These are phyloP conservation scores for Eupsittula cactorum DNA, from an alignment of 2,113 vertebrate species.

Conservation along the genomic window DNA sequence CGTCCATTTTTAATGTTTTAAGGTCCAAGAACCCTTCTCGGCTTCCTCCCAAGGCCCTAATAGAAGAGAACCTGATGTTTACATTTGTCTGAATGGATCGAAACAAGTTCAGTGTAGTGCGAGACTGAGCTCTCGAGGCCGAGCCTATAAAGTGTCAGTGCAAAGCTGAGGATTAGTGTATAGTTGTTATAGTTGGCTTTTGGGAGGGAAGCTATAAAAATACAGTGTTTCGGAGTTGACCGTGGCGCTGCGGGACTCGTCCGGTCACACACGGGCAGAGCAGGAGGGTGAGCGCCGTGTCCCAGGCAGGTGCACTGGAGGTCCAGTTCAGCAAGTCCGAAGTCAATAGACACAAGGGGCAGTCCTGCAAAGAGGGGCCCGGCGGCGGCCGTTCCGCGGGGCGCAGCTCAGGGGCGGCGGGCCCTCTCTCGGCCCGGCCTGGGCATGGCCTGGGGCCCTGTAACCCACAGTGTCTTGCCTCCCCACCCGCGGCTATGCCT, in stretches of 20 bases:
- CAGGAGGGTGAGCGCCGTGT: not conserved
- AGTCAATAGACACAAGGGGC: not conserved
- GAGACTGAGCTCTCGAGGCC: not conserved
- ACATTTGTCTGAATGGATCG: not conserved
- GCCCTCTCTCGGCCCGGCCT: not conserved
- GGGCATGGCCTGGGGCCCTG: not conserved
- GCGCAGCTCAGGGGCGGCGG: not conserved
- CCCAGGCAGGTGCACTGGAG: slow-evolving; percentile 31
- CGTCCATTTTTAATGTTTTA: not conserved
- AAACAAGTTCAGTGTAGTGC: not conserved
- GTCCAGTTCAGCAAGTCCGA: not conserved
- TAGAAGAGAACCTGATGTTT: not conserved
- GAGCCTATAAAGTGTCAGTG: not conserved
- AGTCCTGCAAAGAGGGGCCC: accelerated
- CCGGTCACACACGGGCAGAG: not conserved
- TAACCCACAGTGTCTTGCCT: not conserved
- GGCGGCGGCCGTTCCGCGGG: accelerated
- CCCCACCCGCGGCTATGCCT: not conserved
- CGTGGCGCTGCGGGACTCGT: not conserved
- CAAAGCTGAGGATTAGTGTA: slow-evolving; percentile 17
- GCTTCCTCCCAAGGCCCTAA: not conserved
- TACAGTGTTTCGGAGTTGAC: not conserved
- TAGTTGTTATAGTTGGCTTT: slow-evolving; percentile 43
- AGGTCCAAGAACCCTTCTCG: not conserved
- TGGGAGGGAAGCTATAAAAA: not conserved